phyloP scores from a whole-genome alignment of 1,140 invertebrate genomes.

The Cepaea nemoralis region DNA sequence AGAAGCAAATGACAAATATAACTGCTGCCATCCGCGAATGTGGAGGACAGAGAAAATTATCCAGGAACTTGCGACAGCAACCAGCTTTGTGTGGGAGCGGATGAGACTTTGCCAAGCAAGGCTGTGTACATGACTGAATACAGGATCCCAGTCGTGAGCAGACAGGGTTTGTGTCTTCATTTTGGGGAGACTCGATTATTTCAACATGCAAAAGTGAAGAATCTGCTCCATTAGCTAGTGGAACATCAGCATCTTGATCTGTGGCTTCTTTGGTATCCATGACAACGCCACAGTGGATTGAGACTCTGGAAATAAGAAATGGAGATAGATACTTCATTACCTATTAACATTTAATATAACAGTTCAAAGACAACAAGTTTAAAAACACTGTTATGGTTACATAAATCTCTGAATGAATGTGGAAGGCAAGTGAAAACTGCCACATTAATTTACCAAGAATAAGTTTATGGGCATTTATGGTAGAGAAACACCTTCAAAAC shows the following conservation, averaged over 20 bases:
- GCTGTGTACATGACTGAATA: conserved; percentile 39
- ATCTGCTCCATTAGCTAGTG: neutral
- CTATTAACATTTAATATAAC: neutral
- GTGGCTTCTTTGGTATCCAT: neutral
- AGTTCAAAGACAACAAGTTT: too few species aligned
- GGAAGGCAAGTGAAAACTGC: too few species aligned
- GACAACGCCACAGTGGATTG: neutral
- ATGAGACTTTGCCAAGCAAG: conserved; percentile 54
- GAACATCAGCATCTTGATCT: neutral
- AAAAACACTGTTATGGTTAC: too few species aligned
- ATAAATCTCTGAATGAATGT: too few species aligned
- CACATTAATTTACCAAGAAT: too few species aligned
- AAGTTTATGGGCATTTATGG: too few species aligned
- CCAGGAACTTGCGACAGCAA: conserved; percentile 50
- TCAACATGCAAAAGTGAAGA: conserved; percentile 1
- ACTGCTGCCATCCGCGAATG: conserved; percentile 63
- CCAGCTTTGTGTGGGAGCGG: conserved; percentile 53
- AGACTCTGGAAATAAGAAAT: neutral
- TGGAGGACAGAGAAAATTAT: conserved; percentile 68
- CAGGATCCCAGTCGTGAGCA: neutral
- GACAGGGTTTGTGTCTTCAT: neutral
- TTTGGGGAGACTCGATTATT: neutral
- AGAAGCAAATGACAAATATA: conserved; percentile 72
- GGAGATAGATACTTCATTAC: neutral
- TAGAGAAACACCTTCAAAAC: too few species aligned